These are phyloP conservation scores for Circaetus cinerascens DNA, from an alignment of 2,113 vertebrate species.

Conservation along the genomic window DNA sequence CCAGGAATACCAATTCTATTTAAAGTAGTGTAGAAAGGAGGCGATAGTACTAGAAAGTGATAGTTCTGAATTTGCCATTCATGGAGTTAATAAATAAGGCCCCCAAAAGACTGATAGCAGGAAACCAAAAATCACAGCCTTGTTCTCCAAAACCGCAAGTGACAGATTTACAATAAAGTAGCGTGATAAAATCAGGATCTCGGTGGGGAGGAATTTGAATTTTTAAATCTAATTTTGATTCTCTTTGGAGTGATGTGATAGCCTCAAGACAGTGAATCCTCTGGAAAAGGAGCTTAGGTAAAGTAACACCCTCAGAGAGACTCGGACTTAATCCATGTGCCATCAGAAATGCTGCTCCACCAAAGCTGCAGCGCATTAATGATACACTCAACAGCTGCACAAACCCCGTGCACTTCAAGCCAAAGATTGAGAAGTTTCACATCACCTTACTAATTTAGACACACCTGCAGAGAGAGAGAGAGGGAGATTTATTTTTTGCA, in stretches of 20 bases:
- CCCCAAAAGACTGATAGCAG: not conserved
- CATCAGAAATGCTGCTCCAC: not conserved
- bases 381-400: not conserved
- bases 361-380: not conserved
- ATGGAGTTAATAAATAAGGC: not conserved
- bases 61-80: not conserved
- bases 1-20: not conserved
- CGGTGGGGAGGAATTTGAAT: not conserved
- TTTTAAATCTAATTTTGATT: not conserved
- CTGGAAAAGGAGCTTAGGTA: not conserved
- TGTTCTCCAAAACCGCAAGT: not conserved
- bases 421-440: not conserved
- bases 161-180: not conserved
- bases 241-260: not conserved
- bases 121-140: not conserved
- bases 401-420: fast-evolving
- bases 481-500: too few species aligned
- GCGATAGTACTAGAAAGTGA: not conserved
- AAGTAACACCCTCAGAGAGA: not conserved
- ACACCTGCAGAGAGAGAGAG: not conserved
- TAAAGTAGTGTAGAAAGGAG: not conserved
- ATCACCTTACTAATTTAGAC: not conserved
- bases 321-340: not conserved
- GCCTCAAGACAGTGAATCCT: not conserved
- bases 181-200: not conserved